phyloP scores from a whole-genome alignment of 2,113 vertebrate species.

The Chaetura pelagica region DNA sequence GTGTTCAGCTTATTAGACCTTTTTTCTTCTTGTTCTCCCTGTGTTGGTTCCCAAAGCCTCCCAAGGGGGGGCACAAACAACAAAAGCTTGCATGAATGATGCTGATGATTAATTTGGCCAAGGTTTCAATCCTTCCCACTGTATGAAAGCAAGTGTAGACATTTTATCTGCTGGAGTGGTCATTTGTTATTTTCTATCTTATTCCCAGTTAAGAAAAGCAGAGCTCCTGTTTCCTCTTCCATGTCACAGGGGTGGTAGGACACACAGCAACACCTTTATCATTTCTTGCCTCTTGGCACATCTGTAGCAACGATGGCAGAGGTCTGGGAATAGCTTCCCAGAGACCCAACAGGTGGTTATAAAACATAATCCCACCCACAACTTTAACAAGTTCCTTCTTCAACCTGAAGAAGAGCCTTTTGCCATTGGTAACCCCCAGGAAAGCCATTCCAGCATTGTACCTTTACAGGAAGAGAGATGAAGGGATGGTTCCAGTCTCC shows the following conservation, averaged over 20 bases:
- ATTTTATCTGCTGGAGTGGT: background rate
- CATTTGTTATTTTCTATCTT: background rate
- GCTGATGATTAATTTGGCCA: background rate
- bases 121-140: background rate
- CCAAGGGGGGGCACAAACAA: background rate
- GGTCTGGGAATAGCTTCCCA: background rate
- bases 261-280: accelerated
- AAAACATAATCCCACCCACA: background rate
- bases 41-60: background rate
- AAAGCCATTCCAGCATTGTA: background rate
- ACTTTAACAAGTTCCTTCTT: background rate
- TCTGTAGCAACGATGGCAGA: background rate
- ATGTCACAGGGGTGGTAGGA: background rate
- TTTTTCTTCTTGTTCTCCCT: background rate
- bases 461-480: background rate
- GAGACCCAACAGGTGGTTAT: background rate
- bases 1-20: background rate
- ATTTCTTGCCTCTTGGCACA: background rate
- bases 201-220: background rate
- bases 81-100: background rate
- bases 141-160: background rate
- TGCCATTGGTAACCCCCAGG: background rate
- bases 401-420: background rate
- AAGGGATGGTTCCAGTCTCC: background rate
- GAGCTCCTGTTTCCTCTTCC: background rate